phyloP scores from a whole-genome alignment of 1,140 invertebrate species.

The Megathymus violae region DNA sequence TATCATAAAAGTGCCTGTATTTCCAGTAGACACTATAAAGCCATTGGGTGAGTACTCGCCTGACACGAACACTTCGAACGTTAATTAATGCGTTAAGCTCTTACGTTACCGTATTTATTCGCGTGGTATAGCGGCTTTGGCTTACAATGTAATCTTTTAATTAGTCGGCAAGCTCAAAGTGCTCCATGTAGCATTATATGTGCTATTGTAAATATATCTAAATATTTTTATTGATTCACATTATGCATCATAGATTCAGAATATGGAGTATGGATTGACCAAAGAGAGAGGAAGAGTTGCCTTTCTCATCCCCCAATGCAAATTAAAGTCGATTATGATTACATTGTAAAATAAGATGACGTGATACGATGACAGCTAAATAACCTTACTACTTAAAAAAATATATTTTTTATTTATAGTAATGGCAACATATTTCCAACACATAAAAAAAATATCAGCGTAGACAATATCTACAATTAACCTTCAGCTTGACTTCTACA shows the following conservation, averaged over 20 bases:
- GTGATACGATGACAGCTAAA: no score
- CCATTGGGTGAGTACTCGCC: conserved; percentile 33
- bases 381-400: no score
- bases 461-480: no score
- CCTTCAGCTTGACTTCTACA: background rate
- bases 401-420: no score
- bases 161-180: conserved; percentile 60
- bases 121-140: conserved; percentile 42
- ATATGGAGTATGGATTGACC: no score
- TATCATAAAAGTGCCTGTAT: background rate
- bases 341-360: no score
- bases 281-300: no score
- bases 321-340: no score
- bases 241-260: no score
- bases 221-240: background rate
- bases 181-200: conserved; percentile 42
- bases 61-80: conserved; percentile 31
- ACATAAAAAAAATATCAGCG: no score
- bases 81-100: conserved; percentile 48
- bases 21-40: background rate
- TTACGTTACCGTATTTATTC: conserved; percentile 45
- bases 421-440: no score
- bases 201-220: conserved; percentile 30
- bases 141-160: conserved; percentile 64
- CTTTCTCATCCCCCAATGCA: no score